Evolutionary conservation across 2,888 invertebrate genomes (phyloP).

Genomic region (Dicyrtomina minuta): DNA sequence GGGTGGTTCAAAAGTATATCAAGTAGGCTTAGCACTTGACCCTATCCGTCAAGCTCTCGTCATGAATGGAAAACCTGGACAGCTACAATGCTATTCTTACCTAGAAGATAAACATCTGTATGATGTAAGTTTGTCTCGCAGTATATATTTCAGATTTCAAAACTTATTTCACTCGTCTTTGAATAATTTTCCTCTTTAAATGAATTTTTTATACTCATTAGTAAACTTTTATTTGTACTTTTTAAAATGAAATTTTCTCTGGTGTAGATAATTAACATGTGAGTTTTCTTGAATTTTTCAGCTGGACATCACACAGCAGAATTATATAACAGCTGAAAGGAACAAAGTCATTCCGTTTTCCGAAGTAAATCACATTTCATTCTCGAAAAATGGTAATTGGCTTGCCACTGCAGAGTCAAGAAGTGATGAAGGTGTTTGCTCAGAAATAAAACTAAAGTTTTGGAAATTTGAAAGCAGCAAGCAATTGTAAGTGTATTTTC

Average conservation of each 20-base stretch:
- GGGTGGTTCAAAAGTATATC: constrained; percentile 49
- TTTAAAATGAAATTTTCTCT: not conserved
- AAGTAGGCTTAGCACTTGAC: constrained; percentile 62
- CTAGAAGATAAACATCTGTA: constrained; percentile 67
- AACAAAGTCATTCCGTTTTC: constrained; percentile 64
- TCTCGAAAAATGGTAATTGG: constrained; percentile 70
- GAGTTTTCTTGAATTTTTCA: too few relatives aligned
- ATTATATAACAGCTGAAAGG: constrained; percentile 68
- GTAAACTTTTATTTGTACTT: not conserved
- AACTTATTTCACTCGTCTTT: too few relatives aligned
- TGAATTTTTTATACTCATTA: not conserved
- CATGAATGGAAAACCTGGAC: constrained; percentile 71
- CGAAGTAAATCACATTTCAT: constrained; percentile 67
- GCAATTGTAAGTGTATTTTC: constrained; percentile 62
- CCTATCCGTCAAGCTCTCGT: constrained; percentile 67
- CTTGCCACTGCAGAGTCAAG: constrained; percentile 65
- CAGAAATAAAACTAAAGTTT: constrained; percentile 73
- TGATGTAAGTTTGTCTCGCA: constrained; percentile 64
- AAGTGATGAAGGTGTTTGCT: constrained; percentile 61
- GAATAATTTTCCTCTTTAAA: too few relatives aligned
- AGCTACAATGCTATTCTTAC: constrained; percentile 73
- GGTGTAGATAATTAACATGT: too few relatives aligned
- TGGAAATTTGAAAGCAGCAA: constrained; percentile 66
- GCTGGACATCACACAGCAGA: constrained; percentile 72
- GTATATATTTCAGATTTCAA: not conserved